phyloP scores from a whole-genome alignment of 2,113 vertebrate genomes.

The Campylorhamphus procurvoides region DNA sequence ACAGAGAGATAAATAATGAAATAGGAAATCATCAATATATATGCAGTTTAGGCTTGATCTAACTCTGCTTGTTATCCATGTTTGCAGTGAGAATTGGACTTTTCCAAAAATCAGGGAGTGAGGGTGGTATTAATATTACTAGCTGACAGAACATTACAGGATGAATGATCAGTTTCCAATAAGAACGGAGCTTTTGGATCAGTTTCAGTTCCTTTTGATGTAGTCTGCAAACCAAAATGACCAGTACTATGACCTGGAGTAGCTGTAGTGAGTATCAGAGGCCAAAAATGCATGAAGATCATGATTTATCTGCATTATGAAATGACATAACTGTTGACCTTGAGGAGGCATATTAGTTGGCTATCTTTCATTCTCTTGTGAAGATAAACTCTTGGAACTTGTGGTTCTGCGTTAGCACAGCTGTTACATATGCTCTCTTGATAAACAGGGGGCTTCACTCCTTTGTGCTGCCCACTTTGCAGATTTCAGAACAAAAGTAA shows the following conservation, averaged over 20 bases:
- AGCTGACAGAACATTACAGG: conserved; percentile 3
- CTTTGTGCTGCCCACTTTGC: not conserved
- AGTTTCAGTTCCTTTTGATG: conserved; percentile 1
- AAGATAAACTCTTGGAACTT: not conserved
- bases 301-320: not conserved
- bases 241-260: not conserved
- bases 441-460: not conserved
- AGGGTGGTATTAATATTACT: conserved; percentile 15
- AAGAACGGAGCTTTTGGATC: conserved; percentile 18
- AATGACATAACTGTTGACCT: not conserved
- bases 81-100: conserved; percentile 9
- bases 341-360: conserved; percentile 3
- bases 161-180: conserved; percentile 47
- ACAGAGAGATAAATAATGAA: not conserved
- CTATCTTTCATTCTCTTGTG: not conserved
- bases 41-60: not conserved
- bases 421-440: not conserved
- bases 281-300: not conserved
- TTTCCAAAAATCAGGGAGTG: not conserved
- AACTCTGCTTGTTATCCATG: conserved; percentile 2
- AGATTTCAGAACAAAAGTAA: not conserved
- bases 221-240: conserved; percentile 2
- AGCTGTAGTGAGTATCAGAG: not conserved
- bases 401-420: not conserved
- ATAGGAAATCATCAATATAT: conserved; percentile 6